Evolutionary conservation across 1,140 invertebrate species (phyloP).

Genomic region (Saccostrea glomerata): DNA sequence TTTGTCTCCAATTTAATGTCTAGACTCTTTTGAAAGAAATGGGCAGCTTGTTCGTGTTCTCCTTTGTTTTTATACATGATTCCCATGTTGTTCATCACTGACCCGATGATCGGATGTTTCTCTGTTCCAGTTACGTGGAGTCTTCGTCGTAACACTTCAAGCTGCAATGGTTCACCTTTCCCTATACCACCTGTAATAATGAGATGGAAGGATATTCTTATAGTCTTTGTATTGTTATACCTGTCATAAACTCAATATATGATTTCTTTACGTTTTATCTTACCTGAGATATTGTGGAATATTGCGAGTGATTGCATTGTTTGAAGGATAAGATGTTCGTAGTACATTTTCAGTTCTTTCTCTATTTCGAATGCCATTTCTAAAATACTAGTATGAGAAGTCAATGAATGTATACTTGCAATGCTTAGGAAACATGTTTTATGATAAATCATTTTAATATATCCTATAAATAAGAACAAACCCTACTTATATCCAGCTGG

Average conservation of each 20-base stretch:
- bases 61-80: not conserved
- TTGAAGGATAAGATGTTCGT: conserved; percentile 17
- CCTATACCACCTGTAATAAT: not conserved
- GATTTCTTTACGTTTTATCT: not conserved
- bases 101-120: not conserved
- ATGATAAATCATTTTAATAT: too few relatives aligned
- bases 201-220: too few relatives aligned
- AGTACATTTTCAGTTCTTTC: not conserved
- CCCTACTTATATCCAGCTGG: too few relatives aligned
- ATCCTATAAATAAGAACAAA: too few relatives aligned
- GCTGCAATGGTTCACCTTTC: not conserved
- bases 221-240: too few relatives aligned
- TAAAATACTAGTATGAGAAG: not conserved
- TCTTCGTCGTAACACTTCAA: conserved; percentile 47
- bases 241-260: too few relatives aligned
- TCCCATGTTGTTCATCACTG: not conserved
- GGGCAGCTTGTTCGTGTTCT: not conserved
- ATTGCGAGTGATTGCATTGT: conserved; percentile 25
- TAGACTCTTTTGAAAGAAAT: not conserved
- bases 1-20: conserved; percentile 54
- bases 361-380: conserved; percentile 1
- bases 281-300: conserved; percentile 9
- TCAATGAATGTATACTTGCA: too few relatives aligned
- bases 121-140: not conserved
- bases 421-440: too few relatives aligned